These are phyloP conservation scores for Montipora foliosa DNA, from an alignment of 64 coral and sea anemone genomes.

Conservation along the genomic window DNA sequence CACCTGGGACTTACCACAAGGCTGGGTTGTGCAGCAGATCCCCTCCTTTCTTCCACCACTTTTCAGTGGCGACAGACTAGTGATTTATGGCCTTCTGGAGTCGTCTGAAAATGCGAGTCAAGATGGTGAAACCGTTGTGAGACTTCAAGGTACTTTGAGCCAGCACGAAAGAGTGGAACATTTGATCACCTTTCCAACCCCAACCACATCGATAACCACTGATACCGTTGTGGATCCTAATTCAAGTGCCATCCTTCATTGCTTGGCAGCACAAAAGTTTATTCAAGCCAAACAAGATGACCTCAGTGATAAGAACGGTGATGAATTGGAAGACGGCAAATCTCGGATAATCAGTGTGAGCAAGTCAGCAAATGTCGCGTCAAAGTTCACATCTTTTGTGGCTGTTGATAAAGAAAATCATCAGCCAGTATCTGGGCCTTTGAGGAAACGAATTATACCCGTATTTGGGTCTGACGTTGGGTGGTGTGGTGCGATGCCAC, in stretches of 20 bases:
- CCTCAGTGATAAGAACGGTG: background rate
- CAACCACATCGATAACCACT: background rate
- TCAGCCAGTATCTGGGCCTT: conserved; percentile 17
- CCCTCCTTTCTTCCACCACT: conserved; percentile 27
- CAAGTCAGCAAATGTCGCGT: conserved; percentile 26
- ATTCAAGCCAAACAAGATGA: conserved; percentile 51
- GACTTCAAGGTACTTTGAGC: conserved; percentile 8
- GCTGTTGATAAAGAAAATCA: conserved; percentile 53
- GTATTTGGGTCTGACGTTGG: background rate
- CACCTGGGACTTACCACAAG: conserved; percentile 49
- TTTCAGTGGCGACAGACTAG: conserved; percentile 63
- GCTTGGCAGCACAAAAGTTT: conserved; percentile 51
- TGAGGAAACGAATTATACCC: background rate
- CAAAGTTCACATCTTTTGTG: conserved; percentile 49
- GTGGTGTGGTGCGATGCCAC: too few species aligned
- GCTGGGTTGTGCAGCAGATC: conserved; percentile 53
- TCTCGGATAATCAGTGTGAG: background rate
- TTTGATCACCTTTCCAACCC: background rate
- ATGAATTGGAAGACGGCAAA: background rate
- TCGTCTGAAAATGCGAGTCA: background rate
- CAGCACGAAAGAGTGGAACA: background rate
- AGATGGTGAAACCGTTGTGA: background rate
- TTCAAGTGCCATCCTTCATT: conserved; percentile 19
- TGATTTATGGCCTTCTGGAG: conserved; percentile 58
- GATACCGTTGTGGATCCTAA: background rate